Evolutionary conservation across 2,113 vertebrate species (phyloP), one percentile per base, ranked within the genome.

Genomic region (Tonatia bakeri): DNA sequence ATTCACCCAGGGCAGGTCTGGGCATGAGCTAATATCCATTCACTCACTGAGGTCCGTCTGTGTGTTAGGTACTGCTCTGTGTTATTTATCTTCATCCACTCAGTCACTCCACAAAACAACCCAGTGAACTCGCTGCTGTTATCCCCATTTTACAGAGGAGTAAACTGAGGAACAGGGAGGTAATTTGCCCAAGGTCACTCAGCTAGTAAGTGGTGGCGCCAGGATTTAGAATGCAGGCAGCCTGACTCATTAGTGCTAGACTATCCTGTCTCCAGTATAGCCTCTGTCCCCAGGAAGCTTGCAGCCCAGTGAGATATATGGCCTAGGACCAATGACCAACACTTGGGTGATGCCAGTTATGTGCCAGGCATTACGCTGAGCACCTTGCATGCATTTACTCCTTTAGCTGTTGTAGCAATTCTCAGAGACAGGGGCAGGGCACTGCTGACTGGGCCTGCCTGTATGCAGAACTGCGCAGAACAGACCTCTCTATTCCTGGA

Each of bases 401-500:
- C 15, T 61, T 87, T 19, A 61, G 92, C 26, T 59, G 64, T 50
- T 38, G 20, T 7, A 26, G 64, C 52, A 26, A 13, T 61, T 59
- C 13, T 40, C 33, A 9, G 33, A 65, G 50, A 40, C 4, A 17
- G 6, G 61, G 40, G 43, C 72, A 54, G 50, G 20, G 4, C 2
- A 1, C 28, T 38, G 36, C 36, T 0, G 12, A 38, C 22, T 5
- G 82, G n/a, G 3, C 28, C 87, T 56, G 70, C 82, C 94, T 43
- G 45, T 47, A 67, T 31, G 33, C 36, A 31, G 80, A 94, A 36
- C 31, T 61, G 82, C 16, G 45, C 91, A 79, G 22, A 3, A 59
- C 97, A 95, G 85, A 95, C 96, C 7, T 52, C 96, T 97, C 70
- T 97, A 33, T 75, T 92, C 80, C 95, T 65, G 40, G 45, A 76